A percentile compares a stretch with the other conserved stretches of the same genome.
Evolutionary conservation across 2,113 vertebrate genomes (phyloP).

Genomic region (Phylloscopus trochilus): DNA sequence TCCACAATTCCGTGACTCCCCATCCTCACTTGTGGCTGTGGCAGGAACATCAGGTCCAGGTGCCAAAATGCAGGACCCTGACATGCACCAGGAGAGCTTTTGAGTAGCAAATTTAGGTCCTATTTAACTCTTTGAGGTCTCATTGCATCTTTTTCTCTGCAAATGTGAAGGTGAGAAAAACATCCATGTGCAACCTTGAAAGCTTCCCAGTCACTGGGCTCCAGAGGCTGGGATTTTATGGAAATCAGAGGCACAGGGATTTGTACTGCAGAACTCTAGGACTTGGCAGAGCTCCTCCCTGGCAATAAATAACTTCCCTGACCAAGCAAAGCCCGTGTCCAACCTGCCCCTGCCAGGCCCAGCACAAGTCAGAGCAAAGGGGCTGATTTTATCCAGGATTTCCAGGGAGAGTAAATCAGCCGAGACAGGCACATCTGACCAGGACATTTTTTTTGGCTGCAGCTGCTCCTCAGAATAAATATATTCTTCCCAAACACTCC

Average conservation of each 20-base stretch:
- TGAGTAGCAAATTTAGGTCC: accelerated
- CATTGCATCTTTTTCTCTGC: not conserved
- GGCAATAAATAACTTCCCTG: not conserved
- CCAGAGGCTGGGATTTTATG: not conserved
- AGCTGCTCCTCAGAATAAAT: not conserved
- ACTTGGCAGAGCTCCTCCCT: not conserved
- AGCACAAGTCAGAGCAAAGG: not conserved
- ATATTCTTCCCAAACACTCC: not conserved
- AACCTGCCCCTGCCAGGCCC: not conserved
- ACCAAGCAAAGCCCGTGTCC: not conserved
- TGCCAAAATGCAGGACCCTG: not conserved
- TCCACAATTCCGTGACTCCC: not conserved
- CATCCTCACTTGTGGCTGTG: not conserved
- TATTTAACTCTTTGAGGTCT: not conserved
- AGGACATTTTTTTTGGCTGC: not conserved
- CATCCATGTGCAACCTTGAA: not conserved
- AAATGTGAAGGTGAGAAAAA: not conserved
- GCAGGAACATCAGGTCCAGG: not conserved
- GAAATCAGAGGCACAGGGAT: not conserved
- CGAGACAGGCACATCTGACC: not conserved
- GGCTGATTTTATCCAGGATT: not conserved
- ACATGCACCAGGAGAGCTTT: not conserved
- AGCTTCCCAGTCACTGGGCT: not conserved
- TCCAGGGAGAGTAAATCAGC: not conserved
- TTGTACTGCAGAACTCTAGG: not conserved